Base-by-base conservation (phyloP, 2,113 vertebrate species). In the Limanda limanda region DNA sequence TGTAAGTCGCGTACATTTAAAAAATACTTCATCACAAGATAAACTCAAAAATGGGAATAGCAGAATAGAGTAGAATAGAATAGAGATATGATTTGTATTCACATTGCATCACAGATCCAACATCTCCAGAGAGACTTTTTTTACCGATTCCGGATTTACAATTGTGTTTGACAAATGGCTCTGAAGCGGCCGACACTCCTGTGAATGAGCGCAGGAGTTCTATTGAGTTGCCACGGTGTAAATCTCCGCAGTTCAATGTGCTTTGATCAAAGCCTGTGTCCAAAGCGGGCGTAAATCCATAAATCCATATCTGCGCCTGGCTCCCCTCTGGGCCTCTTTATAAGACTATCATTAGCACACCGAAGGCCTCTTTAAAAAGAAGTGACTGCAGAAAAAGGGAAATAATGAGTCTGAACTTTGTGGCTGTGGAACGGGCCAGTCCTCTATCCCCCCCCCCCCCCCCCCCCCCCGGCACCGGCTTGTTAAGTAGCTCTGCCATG, bases 331-430 rank as follows among this genome's bases (percentile, higher is more conserved):
- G 86, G 81, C 74, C 74, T 82, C 79, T 87, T 88, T 89, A 91
- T 84, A 86, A 83, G 83, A 87, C 86, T 87, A 89, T 90, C 89
- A 91, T 93, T 89, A 88, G 86, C 85, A 86, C 87, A 84, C 82
- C 87, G 82, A 91, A 88, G 82, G 79, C 81, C 78, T 91, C 84
- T 90, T 91, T 92, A 83, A 88, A 86, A 88, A 71, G 67, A 75
- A 90, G 80, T 72, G 79, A 81, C 71, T 66, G 71, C 82, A 79
- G 83, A 90, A 90, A 87, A 80, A 56, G 62, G 71, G 77, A 89
- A 92, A 90, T 91, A 91, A 93, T 89, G 88, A 91, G 86, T 87
- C 79, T 91, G 87, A 92, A 92, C 88, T 92, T 85, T 86, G 90
- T 85, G 67, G 78, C 82, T 66, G 74, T 78, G 82, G 78, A 84